Evolutionary conservation across 1,140 invertebrate species (phyloP), one percentile per base, ranked within the genome.

Genomic region (Maniola jurtina): DNA sequence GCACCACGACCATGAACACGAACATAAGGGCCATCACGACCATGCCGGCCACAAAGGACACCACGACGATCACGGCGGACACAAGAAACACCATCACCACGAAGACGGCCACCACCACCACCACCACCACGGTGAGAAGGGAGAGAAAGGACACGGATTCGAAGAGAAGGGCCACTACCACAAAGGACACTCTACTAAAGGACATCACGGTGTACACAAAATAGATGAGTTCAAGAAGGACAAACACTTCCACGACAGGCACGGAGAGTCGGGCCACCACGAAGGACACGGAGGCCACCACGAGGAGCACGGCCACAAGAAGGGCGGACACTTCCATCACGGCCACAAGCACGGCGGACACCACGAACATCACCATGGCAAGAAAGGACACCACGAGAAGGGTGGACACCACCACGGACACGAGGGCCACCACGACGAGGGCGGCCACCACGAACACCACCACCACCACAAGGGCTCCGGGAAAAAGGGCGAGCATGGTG

Each of bases 101-200:
- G 93, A 94, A 56, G 93, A 91, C 33, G 95, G 96, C 72, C 93
- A 93, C 77, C 94, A 96, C 74, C 94, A 95, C 62, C 93, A 94
- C 11, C 95, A 95, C 8, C 93, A 95, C 66, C 93, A 95, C 72
- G 92, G 93, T 58, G 92, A 93, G 62, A 93, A 95, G 70, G 92
- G 93, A 42, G 93, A 93, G 74, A 93, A 95, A 61, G 93, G 94
- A 40, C 91, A 92, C 68, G 90, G 92, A 65, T 93, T 91, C 55
- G 91, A 93, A 80, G 92, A 93, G 77, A 89, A 92, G 38, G 90
- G 93, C 88, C 67, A 93, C 48, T 93, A 95, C 79, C 95, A 95
- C 71, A 95, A 96, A 62, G 95, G 95, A 0, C 95, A 96, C 80
- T 94, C 94, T 3, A 95, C 93, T 33, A 95, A 95, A 10, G 95